phyloP scores from a whole-genome alignment of 2,888 invertebrate genomes.

The Eueremaeus valkanovi region DNA sequence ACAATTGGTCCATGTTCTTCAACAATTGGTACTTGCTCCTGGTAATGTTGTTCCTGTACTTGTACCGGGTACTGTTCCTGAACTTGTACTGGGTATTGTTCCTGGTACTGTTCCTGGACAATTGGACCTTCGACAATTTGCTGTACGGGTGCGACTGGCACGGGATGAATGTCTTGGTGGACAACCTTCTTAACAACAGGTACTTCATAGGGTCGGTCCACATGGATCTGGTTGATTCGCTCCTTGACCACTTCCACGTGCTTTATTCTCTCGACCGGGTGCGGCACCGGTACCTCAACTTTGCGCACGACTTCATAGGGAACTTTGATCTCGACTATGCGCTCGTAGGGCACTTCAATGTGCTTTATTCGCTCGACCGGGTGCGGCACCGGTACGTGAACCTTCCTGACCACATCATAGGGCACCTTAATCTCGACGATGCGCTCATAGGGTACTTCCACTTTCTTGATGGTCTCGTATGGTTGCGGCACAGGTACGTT shows the following conservation, averaged over 20 bases:
- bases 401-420: conserved; percentile 11
- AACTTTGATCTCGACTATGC: conserved; percentile 26
- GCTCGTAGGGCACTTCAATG: conserved; percentile 31
- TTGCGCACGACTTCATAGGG: conserved; percentile 29
- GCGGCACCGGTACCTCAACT: background rate
- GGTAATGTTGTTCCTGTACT: too few species aligned
- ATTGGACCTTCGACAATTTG: background rate
- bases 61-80: background rate
- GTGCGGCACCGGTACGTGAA: background rate
- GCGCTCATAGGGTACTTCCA: conserved; percentile 26
- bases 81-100: background rate
- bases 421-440: conserved; percentile 28
- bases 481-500: conserved; percentile 7
- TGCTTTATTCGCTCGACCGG: conserved; percentile 17
- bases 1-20: too few species aligned
- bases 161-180: background rate
- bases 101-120: conserved; percentile 9
- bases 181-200: conserved; percentile 26
- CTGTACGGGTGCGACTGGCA: background rate
- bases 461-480: conserved; percentile 11
- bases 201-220: conserved; percentile 38
- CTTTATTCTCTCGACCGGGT: background rate
- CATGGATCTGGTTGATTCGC: conserved; percentile 27
- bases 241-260: conserved; percentile 38
- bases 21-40: too few species aligned